phyloP scores from a whole-genome alignment of 1,140 invertebrate species.

The Cotesia glomerata region DNA sequence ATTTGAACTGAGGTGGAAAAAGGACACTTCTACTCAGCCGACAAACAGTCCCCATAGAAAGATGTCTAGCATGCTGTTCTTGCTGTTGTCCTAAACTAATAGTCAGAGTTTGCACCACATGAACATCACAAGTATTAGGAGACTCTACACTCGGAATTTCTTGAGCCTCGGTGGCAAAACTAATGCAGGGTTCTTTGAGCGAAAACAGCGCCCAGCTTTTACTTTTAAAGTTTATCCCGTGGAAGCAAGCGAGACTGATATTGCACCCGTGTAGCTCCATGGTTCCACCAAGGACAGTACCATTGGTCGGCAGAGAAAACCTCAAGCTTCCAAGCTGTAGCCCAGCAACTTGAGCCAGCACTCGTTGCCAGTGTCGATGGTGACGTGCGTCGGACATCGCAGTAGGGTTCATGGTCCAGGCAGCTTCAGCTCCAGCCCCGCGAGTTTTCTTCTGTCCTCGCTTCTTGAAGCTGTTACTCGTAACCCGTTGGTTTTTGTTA shows the following conservation, averaged over 20 bases:
- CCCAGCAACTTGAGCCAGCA: slow-evolving; percentile 75
- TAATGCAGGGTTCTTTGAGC: slow-evolving; percentile 91
- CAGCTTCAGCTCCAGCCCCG: slow-evolving; percentile 43
- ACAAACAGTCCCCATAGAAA: slow-evolving; percentile 91
- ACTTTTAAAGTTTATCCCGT: slow-evolving; percentile 95
- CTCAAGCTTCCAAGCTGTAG: slow-evolving; percentile 76
- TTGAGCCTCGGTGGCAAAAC: slow-evolving; percentile 94
- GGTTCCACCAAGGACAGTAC: slow-evolving; percentile 91
- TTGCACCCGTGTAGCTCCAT: slow-evolving; percentile 89
- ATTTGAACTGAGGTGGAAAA: slow-evolving; percentile 91
- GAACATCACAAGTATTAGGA: slow-evolving; percentile 65
- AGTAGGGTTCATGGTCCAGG: slow-evolving; percentile 55
- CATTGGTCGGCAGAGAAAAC: slow-evolving; percentile 63
- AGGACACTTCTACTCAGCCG: slow-evolving; percentile 88
- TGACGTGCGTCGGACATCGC: slow-evolving; percentile 73
- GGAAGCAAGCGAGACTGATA: slow-evolving; percentile 95
- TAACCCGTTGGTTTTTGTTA: slow-evolving; percentile 56
- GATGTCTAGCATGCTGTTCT: slow-evolving; percentile 74
- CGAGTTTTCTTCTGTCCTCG: slow-evolving; percentile 56
- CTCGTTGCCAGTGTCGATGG: slow-evolving; percentile 92
- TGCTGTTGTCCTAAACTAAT: slow-evolving; percentile 81
- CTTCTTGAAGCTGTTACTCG: slow-evolving; percentile 63
- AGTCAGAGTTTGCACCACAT: slow-evolving; percentile 87
- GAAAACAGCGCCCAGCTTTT: slow-evolving; percentile 97
- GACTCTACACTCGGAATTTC: slow-evolving; percentile 74